Evolutionary conservation across 2,797 vertebrate genomes (phyloP), one percentile per base, ranked within the genome.

Genomic region (Dipus sagitta): DNA sequence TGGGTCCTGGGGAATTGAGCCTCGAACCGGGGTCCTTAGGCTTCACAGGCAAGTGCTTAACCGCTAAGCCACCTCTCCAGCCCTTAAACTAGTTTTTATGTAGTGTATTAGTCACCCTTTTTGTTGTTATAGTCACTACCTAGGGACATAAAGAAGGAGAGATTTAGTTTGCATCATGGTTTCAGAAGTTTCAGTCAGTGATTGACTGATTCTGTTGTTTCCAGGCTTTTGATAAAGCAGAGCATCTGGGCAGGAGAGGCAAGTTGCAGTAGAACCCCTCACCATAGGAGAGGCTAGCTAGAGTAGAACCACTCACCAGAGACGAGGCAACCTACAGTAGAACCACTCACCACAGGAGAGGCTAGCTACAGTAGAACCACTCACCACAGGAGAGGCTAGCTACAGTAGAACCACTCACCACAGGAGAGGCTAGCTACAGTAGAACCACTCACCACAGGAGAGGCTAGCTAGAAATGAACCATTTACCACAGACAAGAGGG

Each of bases 61-160:
- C n/a, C n/a, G n/a, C n/a, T n/a, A n/a, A n/a, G n/a, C n/a, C n/a
- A n/a, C n/a, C n/a, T n/a, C n/a, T n/a, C n/a, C n/a, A n/a, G n/a
- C n/a, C n/a, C 93, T 64, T 78, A 32, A 82, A 68, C n/a, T 95
- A 67, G 80, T 70, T 95, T 90, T 86, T 74, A 91, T 95, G 72
- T 30, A 11, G 14, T 79, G 15, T 28, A 12, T 47, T 28, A 79
- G 32, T 34, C 20, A 58, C 23, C 23, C 20, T 42, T 28, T 28
- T 52, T 20, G 3, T 60, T 80, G 28, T 32, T 42, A 12, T 70
- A 32, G 60, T 15, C 67, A 67, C 38, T 21, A 58, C 11, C 24
- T 34, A 20, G 42, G 28, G 23, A 68, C 58, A 15, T n/a, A 78
- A 34, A 34, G 30, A 5, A 52, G 38, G 60, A 32, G 30, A 65